phyloP scores from a whole-genome alignment of 1,140 invertebrate species.

The Trichomalopsis sarcophagae region DNA sequence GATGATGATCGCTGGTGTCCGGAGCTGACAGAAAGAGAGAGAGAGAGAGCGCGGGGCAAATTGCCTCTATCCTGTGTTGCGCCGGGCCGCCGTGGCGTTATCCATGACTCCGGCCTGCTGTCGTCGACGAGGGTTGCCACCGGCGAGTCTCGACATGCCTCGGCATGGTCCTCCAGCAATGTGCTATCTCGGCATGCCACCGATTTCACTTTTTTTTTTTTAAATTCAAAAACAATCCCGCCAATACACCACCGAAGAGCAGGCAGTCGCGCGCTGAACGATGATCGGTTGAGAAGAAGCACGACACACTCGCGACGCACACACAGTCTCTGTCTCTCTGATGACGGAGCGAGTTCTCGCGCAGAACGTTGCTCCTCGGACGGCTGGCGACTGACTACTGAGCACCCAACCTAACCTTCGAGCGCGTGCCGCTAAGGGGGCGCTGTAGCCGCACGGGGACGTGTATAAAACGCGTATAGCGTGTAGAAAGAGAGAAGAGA shows the following conservation, averaged over 20 bases:
- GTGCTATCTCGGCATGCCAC: neutral
- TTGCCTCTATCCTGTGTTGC: constrained; percentile 65
- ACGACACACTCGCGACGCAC: neutral
- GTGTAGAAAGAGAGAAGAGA: constrained; percentile 29
- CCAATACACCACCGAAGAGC: too few relatives aligned
- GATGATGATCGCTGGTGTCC: neutral
- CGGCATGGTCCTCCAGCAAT: neutral
- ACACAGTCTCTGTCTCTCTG: neutral
- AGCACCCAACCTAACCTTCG: constrained; percentile 61
- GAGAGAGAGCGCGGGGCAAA: neutral
- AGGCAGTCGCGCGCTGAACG: too few relatives aligned
- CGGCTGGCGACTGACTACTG: constrained; percentile 63
- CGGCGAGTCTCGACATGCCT: constrained; percentile 56
- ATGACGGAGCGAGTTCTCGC: constrained; percentile 36
- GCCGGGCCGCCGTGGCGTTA: constrained; percentile 59
- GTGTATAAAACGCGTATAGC: neutral
- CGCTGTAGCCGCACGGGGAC: constrained; percentile 54
- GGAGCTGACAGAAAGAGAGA: neutral
- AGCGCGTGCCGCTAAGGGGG: constrained; percentile 62
- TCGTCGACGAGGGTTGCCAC: constrained; percentile 48
- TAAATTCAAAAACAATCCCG: too few relatives aligned
- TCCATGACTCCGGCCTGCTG: constrained; percentile 55
- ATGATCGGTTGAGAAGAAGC: too few relatives aligned
- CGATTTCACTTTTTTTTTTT: neutral
- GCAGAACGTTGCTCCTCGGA: constrained; percentile 59